Percentiles rank a stretch among this genome's conserved stretches.
Evolutionary conservation across 2,113 vertebrate species (phyloP).

Genomic region (Grammomys dolichurus): DNA sequence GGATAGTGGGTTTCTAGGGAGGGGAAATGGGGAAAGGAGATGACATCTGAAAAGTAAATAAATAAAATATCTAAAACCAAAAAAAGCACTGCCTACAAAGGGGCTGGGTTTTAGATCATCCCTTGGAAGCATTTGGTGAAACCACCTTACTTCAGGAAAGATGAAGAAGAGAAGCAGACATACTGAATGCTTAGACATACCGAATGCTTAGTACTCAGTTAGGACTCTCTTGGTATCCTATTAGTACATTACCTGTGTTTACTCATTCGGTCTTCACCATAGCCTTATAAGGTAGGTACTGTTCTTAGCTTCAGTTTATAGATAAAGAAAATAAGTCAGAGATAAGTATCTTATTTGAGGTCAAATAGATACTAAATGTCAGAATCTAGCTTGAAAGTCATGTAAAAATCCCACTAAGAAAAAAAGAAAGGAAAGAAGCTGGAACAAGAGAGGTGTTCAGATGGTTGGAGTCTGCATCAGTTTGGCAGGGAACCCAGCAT

Average conservation of each 20-base stretch:
- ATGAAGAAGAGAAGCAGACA: not conserved
- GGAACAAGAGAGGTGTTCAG: slow-evolving; percentile 28
- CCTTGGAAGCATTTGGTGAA: not conserved
- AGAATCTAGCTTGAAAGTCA: not conserved
- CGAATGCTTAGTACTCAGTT: too few species aligned
- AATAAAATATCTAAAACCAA: too few species aligned
- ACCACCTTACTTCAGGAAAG: not conserved
- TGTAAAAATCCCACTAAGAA: slow-evolving; percentile 21
- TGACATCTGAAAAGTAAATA: too few species aligned
- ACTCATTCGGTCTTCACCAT: not conserved
- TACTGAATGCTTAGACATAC: not conserved
- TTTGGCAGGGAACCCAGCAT: not conserved
- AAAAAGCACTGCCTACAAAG: not conserved
- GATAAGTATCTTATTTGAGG: not conserved
- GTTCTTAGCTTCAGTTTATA: not conserved
- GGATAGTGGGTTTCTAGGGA: too few species aligned
- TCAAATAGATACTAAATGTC: not conserved
- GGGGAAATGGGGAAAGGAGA: too few species aligned
- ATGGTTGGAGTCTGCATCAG: not conserved
- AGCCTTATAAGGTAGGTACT: not conserved
- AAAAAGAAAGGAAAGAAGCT: not conserved
- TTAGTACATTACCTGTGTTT: not conserved
- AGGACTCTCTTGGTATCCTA: not conserved
- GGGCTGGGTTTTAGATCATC: slow-evolving; percentile 32
- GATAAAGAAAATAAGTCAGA: not conserved